Percentiles rank a stretch among this genome's conserved stretches.
These are phyloP conservation scores for Scaptodrosophila latifasciaeformis DNA, from an alignment of 2,888 invertebrate species.

Conservation along the genomic window DNA sequence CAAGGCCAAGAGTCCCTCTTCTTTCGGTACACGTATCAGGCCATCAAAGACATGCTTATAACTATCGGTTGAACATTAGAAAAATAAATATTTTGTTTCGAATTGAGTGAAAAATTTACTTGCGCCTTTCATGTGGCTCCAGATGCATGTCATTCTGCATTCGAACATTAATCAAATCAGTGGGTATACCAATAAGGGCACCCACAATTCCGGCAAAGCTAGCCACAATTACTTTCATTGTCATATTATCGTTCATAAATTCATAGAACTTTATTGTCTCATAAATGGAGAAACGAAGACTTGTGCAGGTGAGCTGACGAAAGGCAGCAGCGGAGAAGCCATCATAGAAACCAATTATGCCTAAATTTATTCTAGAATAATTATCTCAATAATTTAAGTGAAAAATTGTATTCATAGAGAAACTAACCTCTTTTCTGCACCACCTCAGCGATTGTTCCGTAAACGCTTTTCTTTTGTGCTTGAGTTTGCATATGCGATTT, in stretches of 20 bases:
- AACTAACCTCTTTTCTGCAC: conserved; percentile 15
- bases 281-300: conserved; percentile 36
- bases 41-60: conserved; percentile 19
- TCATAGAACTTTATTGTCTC: conserved; percentile 22
- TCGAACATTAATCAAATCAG: conserved; percentile 40
- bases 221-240: conserved; percentile 26
- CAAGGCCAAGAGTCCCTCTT: conserved; percentile 34
- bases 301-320: conserved; percentile 34
- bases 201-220: conserved; percentile 26
- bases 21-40: conserved; percentile 19
- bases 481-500: conserved; percentile 50
- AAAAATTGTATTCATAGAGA: too few species aligned
- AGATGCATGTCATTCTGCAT: conserved; percentile 46
- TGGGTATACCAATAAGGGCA: conserved; percentile 30
- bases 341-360: conserved; percentile 37
- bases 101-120: conserved; percentile 18
- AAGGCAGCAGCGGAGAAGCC: conserved; percentile 37
- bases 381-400: neutral
- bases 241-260: conserved; percentile 9
- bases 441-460: conserved; percentile 22
- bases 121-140: conserved; percentile 12
- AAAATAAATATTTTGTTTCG: too few species aligned
- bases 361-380: neutral
- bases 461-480: conserved; percentile 3
- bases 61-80: too few species aligned